Evolutionary conservation across 2,113 vertebrate genomes (phyloP).

Genomic region (Oxygymnocypris stewartii): DNA sequence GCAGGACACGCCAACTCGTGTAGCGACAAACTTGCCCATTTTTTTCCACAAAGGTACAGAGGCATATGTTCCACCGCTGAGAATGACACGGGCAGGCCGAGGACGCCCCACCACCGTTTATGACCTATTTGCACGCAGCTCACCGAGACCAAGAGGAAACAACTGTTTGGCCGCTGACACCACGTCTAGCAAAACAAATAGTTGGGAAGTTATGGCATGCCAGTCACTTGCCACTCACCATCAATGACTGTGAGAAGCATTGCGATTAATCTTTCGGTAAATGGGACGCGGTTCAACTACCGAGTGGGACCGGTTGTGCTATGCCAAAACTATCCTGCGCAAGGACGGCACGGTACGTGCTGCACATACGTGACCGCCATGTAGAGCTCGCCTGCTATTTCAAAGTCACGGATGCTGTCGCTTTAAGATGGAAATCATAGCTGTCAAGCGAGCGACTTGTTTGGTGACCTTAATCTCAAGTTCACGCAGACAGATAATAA

Average conservation of each 20-base stretch:
- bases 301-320: constrained; percentile 47
- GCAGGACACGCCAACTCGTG: constrained; percentile 56
- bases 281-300: constrained; percentile 62
- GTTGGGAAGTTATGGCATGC: constrained; percentile 65
- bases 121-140: constrained; percentile 55
- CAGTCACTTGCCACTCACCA: constrained; percentile 74
- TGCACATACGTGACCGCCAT: neutral
- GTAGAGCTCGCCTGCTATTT: constrained; percentile 43
- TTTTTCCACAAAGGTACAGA: constrained; percentile 49
- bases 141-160: constrained; percentile 56
- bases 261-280: constrained; percentile 70
- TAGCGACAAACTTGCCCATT: constrained; percentile 47
- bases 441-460: constrained; percentile 47
- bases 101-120: constrained; percentile 48
- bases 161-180: constrained; percentile 63
- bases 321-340: neutral
- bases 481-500: constrained; percentile 58
- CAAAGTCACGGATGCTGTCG: constrained; percentile 42
- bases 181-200: constrained; percentile 66
- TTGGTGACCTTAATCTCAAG: constrained; percentile 58
- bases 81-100: constrained; percentile 51
- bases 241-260: constrained; percentile 64
- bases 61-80: constrained; percentile 57
- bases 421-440: constrained; percentile 53
- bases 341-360: constrained; percentile 25